Base-by-base conservation (phyloP, 2,113 vertebrate species). In the Sprattus sprattus region DNA sequence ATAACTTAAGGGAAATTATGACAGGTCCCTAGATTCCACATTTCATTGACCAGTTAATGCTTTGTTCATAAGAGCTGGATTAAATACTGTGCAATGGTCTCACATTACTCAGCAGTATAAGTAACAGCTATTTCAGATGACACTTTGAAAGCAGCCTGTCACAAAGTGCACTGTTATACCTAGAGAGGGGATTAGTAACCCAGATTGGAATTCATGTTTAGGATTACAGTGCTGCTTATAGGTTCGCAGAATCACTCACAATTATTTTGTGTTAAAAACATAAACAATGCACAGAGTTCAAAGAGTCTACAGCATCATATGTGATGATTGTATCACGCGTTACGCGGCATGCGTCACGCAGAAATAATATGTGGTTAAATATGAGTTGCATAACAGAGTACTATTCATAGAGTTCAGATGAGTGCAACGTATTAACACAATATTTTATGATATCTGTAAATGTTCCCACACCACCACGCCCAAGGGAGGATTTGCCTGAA, bases 391-490 rank as follows among this genome's bases (percentile, higher is more conserved):
- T 4, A 78, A 2, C 28, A 78, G 71, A 78, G 28, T 78, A 39
- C 25, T 44, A 78, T 78, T n/a, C 18, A 22, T 22, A 60, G 28
- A 13, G 64, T 67, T 67, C 64, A 67, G 64, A 10, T 67, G n/a
- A 67, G n/a, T 67, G 11, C 10, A 67, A 28, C 10, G n/a, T 28
- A 25, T 11, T 78, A 32, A 13, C 9, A 75, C 71, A 78, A 15
- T 78, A 78, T 78, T 78, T 78, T 78, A 78, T 78, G 25, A 15
- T 28, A 16, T 39, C 71, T 39, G 15, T 78, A 78, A 71, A 78
- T 78, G 2, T 78, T 78, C 32, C 0, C 28, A 39, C 32, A 78
- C 71, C 25, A 7, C 4, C 64, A 71, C 7, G 10, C 64, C 10
- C 64, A 71, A 32, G 25, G 64, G 64, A 13, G 11, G 25, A 2